These are phyloP conservation scores for Pyralis farinalis DNA, from an alignment of 2,888 invertebrate species.

Conservation along the genomic window DNA sequence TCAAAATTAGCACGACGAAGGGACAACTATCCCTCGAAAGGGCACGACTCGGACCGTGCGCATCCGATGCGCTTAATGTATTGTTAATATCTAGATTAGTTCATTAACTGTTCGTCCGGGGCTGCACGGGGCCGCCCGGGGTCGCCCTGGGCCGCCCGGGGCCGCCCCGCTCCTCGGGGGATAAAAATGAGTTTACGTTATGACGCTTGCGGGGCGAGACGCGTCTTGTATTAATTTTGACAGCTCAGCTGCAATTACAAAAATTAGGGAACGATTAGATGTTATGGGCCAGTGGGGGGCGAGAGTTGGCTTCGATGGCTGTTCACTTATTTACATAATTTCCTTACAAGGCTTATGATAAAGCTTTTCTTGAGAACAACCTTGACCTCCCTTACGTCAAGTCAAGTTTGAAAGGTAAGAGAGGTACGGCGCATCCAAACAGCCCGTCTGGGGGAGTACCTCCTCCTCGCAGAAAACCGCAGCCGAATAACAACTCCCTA, in stretches of 20 bases:
- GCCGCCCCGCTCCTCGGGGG: slow-evolving; percentile 29
- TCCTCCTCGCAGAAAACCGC: too few species aligned
- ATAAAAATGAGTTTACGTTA: slow-evolving; percentile 51
- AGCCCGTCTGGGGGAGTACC: too few species aligned
- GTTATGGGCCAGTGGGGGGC: background rate
- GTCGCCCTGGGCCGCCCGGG: slow-evolving; percentile 20
- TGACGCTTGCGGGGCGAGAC: slow-evolving; percentile 49
- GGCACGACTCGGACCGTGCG: slow-evolving; percentile 13
- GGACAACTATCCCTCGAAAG: slow-evolving; percentile 13
- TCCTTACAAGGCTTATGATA: too few species aligned
- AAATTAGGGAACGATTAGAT: slow-evolving; percentile 16
- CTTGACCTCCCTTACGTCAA: too few species aligned
- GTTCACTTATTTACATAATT: too few species aligned
- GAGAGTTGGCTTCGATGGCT: too few species aligned
- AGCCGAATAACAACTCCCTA: too few species aligned
- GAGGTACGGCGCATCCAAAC: too few species aligned
- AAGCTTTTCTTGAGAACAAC: too few species aligned
- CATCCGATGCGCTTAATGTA: slow-evolving; percentile 77
- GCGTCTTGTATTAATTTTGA: slow-evolving; percentile 69
- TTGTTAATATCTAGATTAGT: slow-evolving; percentile 80
- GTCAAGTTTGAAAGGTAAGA: too few species aligned
- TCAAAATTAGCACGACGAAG: slow-evolving; percentile 15
- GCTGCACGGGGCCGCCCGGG: slow-evolving; percentile 8
- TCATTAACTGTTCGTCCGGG: slow-evolving; percentile 76
- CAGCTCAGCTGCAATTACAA: slow-evolving; percentile 30